Base-by-base conservation (phyloP, 2,113 vertebrate species). In the Trogon surrucura region DNA sequence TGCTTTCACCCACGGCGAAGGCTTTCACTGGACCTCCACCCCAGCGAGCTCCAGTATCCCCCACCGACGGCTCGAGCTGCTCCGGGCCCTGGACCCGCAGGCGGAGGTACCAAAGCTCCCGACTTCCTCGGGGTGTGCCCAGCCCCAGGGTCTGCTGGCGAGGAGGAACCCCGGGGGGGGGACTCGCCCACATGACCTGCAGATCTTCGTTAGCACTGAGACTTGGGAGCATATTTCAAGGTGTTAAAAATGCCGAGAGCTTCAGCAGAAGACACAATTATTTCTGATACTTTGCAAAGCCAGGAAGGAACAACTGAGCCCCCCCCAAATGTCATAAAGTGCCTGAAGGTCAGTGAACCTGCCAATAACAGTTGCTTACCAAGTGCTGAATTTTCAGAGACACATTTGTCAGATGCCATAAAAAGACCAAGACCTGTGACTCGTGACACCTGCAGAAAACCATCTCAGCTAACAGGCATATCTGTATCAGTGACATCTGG, bases 41-140 rank as follows among this genome's bases (percentile, higher is more conserved):
- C 9, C 29, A 78, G 89, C 0, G 4, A 51, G 75, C 36, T 44
- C 1, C 13, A 38, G 29, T 2, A 32, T 11, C 13, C 56, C 48
- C 6, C 1, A 2, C 2, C 36, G 29, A 21, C 4, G 32, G 47
- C 45, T 47, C 2, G 0, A 2, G 32, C 34, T 51, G 54, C 18
- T 10, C 2, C 9, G 2, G 48, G 25, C 11, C 26, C 45, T 0
- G 3, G 60, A 15, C 38, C 30, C 2, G 0, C 62, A 60, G 45
- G 18, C 0, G 30, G n/a, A 30, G 1, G 1, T 4, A 34, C 19
- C 41, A 6, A 27, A 47, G 60, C 2, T 1, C 20, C 45, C 2
- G 0, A 2, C 12, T 0, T 60, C 56, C 77, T 16, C 1, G 3
- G 20, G 65, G 38, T 11, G 4, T 5, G 3, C 0, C 7, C 30